phyloP scores from a whole-genome alignment of 2,113 vertebrate species.

The Eclectus roratus region DNA sequence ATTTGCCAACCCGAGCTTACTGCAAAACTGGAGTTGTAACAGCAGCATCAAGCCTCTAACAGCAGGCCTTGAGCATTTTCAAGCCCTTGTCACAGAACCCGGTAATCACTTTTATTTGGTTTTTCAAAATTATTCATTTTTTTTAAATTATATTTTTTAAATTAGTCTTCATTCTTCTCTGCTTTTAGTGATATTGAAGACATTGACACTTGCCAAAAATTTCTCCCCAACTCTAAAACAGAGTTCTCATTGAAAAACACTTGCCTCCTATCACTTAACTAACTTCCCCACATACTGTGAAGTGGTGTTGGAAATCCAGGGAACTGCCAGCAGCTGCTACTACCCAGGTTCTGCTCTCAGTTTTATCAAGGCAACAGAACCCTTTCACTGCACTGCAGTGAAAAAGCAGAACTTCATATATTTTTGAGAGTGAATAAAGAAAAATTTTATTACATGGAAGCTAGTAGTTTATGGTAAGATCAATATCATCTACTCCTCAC shows the following conservation, averaged over 20 bases:
- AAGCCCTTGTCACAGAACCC: neutral
- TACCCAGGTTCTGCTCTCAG: neutral
- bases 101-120: neutral
- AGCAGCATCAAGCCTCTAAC: neutral
- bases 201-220: neutral
- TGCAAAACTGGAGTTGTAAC: neutral
- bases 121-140: neutral
- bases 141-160: neutral
- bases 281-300: neutral
- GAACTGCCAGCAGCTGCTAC: neutral
- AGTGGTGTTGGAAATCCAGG: neutral
- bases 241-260: neutral
- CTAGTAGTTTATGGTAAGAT: neutral
- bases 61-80: neutral
- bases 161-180: neutral
- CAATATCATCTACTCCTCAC: neutral
- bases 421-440: neutral
- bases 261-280: neutral
- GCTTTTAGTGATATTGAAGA: neutral
- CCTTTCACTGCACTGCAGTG: neutral
- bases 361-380: neutral
- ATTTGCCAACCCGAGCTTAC: neutral
- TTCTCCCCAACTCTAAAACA: neutral
- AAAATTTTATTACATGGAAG: neutral
- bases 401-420: neutral